Conservation (phyloP, 2,888 invertebrate genomes). For the Lycaena phlaeas region DNA sequence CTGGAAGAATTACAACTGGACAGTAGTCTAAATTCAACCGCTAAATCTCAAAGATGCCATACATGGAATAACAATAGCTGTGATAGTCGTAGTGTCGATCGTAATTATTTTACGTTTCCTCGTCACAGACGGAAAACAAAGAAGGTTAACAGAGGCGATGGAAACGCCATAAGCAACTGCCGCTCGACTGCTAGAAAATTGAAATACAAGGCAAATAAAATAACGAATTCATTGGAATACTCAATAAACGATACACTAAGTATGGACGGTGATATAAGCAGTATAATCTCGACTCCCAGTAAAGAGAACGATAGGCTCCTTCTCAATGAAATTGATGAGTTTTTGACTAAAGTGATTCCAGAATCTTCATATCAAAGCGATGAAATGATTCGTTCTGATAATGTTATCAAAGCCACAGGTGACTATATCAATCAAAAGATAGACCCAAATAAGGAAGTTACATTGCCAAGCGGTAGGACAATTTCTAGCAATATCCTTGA, state of each 20-base stretch:
- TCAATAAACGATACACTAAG: constrained; percentile 37
- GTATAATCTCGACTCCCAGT: constrained; percentile 57
- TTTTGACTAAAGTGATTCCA: constrained; percentile 56
- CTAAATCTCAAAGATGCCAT: constrained; percentile 29
- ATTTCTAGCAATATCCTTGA: constrained; percentile 47
- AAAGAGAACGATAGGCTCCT: constrained; percentile 59
- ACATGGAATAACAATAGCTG: constrained; percentile 47
- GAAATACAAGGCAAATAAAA: neutral
- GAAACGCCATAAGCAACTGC: constrained; percentile 40
- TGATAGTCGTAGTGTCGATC: constrained; percentile 41
- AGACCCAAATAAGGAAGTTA: constrained; percentile 39
- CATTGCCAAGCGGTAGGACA: constrained; percentile 45
- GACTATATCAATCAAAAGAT: constrained; percentile 52
- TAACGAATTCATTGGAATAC: constrained; percentile 14
- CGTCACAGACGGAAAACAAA: constrained; percentile 45
- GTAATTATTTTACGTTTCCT: constrained; percentile 55
- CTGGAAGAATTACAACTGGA: constrained; percentile 54
- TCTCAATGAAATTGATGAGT: constrained; percentile 63
- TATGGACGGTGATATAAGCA: constrained; percentile 65
- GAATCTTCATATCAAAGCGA: constrained; percentile 38
- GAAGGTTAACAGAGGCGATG: constrained; percentile 32
- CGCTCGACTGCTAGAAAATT: constrained; percentile 26
- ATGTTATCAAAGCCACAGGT: constrained; percentile 56
- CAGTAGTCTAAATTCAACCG: constrained; percentile 37
- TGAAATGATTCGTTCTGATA: constrained; percentile 35